phyloP scores from a whole-genome alignment of 2,888 invertebrate species.

The Dastarcus helophoroides region DNA sequence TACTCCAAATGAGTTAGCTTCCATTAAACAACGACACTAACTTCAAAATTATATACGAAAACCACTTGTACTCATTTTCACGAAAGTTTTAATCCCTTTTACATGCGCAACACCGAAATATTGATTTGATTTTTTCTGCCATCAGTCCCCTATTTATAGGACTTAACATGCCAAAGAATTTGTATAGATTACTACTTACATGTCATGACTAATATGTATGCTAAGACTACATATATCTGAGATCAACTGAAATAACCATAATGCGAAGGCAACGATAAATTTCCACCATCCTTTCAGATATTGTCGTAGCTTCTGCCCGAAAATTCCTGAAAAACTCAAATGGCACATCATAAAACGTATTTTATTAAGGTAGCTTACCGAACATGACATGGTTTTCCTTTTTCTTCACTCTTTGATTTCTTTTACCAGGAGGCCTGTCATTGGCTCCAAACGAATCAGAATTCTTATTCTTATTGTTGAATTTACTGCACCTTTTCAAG shows the following conservation, averaged over 20 bases:
- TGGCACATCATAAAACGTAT: constrained; percentile 8
- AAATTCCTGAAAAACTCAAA: constrained; percentile 25
- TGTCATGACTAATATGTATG: constrained; percentile 55
- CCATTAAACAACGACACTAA: no score
- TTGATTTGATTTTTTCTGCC: no score
- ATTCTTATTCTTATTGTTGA: constrained; percentile 22
- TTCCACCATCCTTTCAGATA: constrained; percentile 45
- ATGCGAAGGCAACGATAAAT: constrained; percentile 45
- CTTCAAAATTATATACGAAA: no score
- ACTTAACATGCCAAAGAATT: no score
- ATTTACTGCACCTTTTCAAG: constrained; percentile 28
- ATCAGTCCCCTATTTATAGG: no score
- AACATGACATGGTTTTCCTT: constrained; percentile 35
- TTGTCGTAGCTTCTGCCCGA: constrained; percentile 38
- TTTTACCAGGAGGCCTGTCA: constrained; percentile 36
- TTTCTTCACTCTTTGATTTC: constrained; percentile 42
- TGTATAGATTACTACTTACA: no score
- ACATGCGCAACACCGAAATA: no score
- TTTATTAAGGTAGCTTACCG: constrained; percentile 20
- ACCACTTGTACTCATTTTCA: no score
- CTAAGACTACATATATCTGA: constrained; percentile 74
- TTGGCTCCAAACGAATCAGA: constrained; percentile 22
- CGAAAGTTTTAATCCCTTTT: no score
- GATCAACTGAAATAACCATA: constrained; percentile 69
- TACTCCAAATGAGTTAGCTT: no score